Percentiles rank a stretch among this genome's conserved stretches.
These are phyloP conservation scores for Huso huso DNA, from an alignment of 2,797 vertebrate genomes.

Conservation along the genomic window DNA sequence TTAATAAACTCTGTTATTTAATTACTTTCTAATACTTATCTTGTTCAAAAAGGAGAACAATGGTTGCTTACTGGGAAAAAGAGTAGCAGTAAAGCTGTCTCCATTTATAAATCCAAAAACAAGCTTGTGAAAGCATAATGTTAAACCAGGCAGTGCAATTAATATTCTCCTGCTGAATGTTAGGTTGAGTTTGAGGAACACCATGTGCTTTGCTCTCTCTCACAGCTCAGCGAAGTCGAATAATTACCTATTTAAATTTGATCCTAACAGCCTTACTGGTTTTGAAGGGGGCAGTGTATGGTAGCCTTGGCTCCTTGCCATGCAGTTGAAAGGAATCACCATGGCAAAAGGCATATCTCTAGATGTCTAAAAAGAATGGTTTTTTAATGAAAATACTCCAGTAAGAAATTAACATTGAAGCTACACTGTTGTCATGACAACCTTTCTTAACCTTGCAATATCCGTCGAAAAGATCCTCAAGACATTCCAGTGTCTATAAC, in stretches of 20 bases:
- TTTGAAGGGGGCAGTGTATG: constrained; percentile 20
- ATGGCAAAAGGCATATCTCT: constrained; percentile 11
- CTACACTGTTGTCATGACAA: constrained; percentile 15
- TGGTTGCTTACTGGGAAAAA: not conserved
- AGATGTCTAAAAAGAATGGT: not conserved
- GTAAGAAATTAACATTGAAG: constrained; percentile 2
- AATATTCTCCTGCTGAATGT: constrained; percentile 23
- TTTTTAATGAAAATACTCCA: constrained; percentile 2
- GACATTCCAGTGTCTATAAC: constrained; percentile 6
- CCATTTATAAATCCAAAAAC: constrained; percentile 32
- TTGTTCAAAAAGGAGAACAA: constrained; percentile 32
- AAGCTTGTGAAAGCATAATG: constrained; percentile 18
- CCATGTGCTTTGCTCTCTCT: constrained; percentile 19
- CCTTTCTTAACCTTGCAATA: constrained; percentile 7
- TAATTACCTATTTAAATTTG: constrained; percentile 30
- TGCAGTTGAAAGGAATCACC: constrained; percentile 22
- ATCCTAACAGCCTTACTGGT: constrained; percentile 12
- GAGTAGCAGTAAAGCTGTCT: constrained; percentile 20
- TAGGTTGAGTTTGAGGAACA: constrained; percentile 23
- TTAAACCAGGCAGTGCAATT: constrained; percentile 24
- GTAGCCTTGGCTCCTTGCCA: constrained; percentile 23
- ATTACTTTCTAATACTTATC: constrained; percentile 34
- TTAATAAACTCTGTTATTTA: constrained; percentile 47
- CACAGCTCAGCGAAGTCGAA: constrained; percentile 20
- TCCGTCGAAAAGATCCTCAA: constrained; percentile 6